phyloP scores from a whole-genome alignment of 2,888 invertebrate genomes.

The Sarcophaga caerulescens region DNA sequence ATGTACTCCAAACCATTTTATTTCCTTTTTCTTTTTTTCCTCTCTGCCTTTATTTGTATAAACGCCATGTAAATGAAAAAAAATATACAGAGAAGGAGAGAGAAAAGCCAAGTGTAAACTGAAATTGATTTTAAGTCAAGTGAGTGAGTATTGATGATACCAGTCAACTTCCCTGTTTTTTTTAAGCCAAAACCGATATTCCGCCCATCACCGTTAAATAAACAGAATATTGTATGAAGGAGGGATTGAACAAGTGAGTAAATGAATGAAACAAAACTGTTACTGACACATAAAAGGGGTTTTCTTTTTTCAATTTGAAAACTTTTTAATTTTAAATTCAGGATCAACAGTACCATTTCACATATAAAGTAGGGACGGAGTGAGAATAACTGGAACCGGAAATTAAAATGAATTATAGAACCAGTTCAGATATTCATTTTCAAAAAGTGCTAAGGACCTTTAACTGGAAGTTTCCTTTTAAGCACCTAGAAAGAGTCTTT shows the following conservation, averaged over 20 bases:
- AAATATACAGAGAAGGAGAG: background rate
- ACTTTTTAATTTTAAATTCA: constrained; percentile 17
- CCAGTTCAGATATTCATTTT: no score
- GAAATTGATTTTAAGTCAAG: constrained; percentile 60
- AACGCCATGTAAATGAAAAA: background rate
- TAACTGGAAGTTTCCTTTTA: no score
- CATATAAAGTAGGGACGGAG: no score
- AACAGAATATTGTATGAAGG: no score
- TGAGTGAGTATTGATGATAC: constrained; percentile 41
- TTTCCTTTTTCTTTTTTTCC: background rate
- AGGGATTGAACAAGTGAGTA: no score
- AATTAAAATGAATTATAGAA: no score
- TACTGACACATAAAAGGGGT: background rate
- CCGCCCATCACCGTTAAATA: background rate
- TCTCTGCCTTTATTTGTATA: no score
- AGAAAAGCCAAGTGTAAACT: constrained; percentile 48
- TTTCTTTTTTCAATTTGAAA: constrained; percentile 52
- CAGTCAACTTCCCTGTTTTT: background rate
- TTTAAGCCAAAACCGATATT: background rate
- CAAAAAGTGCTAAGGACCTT: no score
- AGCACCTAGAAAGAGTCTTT: no score
- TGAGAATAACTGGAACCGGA: no score
- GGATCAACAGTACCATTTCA: no score
- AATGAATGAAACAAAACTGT: no score
- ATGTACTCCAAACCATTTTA: background rate